Evolutionary conservation across 2,113 vertebrate genomes (phyloP).

Genomic region (Ailurus styani): DNA sequence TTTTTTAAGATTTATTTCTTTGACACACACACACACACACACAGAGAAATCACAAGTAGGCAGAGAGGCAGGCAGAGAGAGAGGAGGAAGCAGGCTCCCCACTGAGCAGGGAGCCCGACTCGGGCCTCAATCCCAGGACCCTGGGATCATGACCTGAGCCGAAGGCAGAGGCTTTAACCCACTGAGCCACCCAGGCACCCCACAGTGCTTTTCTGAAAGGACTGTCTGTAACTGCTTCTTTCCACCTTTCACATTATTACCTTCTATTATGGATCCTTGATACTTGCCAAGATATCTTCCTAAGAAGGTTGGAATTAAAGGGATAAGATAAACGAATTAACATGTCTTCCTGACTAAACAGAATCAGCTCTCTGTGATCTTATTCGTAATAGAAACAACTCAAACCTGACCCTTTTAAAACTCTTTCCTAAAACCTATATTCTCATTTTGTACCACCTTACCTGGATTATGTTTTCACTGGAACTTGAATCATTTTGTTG

Average conservation of each 20-base stretch:
- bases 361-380: not conserved
- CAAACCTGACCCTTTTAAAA: not conserved
- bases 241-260: not conserved
- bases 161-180: too few species aligned
- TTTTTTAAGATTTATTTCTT: too few species aligned
- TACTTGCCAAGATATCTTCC: not conserved
- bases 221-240: not conserved
- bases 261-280: not conserved
- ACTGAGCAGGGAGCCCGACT: too few species aligned
- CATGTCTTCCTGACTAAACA: not conserved
- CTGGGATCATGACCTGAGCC: too few species aligned
- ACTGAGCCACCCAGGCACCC: too few species aligned
- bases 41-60: too few species aligned
- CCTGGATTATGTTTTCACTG: conserved; percentile 22
- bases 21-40: too few species aligned
- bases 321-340: not conserved
- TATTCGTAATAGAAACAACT: not conserved
- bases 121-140: too few species aligned
- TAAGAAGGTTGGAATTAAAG: not conserved
- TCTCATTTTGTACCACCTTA: conserved; percentile 14
- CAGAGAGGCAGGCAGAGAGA: too few species aligned
- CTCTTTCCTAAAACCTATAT: not conserved
- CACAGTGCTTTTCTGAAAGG: not conserved
- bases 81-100: too few species aligned
- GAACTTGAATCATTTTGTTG: conserved; percentile 14